Evolutionary conservation across 2,113 vertebrate species (phyloP).

Genomic region (Steatornis caripensis): DNA sequence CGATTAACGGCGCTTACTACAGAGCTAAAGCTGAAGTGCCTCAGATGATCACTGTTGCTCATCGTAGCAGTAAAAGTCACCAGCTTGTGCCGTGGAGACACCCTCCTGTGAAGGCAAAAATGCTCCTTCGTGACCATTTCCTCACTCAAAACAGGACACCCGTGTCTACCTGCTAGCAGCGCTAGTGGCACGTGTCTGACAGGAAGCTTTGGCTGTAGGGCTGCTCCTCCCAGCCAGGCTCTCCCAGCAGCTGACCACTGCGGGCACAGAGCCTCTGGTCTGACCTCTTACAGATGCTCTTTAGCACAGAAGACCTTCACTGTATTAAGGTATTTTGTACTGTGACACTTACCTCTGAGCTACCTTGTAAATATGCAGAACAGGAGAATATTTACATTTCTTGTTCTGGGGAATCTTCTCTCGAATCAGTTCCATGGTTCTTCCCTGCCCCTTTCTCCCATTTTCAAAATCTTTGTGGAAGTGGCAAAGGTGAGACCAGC

Average conservation of each 20-base stretch:
- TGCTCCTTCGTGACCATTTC: neutral
- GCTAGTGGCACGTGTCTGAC: neutral
- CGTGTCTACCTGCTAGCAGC: neutral
- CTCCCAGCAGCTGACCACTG: neutral
- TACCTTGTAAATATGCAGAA: neutral
- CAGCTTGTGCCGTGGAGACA: neutral
- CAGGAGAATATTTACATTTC: neutral
- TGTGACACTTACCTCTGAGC: neutral
- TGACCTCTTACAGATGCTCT: neutral
- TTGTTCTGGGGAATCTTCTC: neutral
- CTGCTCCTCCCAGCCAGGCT: neutral
- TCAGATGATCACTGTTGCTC: neutral
- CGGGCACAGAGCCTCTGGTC: neutral
- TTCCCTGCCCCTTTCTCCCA: neutral
- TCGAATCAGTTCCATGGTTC: neutral
- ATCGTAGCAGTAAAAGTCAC: neutral
- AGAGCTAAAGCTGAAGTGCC: conserved; percentile 38
- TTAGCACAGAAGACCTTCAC: neutral
- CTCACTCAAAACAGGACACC: neutral
- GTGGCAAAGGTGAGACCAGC: neutral
- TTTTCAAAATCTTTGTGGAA: neutral
- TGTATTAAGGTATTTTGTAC: neutral
- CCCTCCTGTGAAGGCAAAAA: neutral
- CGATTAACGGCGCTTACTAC: conserved; percentile 42
- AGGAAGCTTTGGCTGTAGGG: neutral